Percentiles rank a stretch among this genome's conserved stretches.
These are phyloP conservation scores for Peromyscus polionotus DNA, from an alignment of 2,113 vertebrate genomes.

Conservation along the genomic window DNA sequence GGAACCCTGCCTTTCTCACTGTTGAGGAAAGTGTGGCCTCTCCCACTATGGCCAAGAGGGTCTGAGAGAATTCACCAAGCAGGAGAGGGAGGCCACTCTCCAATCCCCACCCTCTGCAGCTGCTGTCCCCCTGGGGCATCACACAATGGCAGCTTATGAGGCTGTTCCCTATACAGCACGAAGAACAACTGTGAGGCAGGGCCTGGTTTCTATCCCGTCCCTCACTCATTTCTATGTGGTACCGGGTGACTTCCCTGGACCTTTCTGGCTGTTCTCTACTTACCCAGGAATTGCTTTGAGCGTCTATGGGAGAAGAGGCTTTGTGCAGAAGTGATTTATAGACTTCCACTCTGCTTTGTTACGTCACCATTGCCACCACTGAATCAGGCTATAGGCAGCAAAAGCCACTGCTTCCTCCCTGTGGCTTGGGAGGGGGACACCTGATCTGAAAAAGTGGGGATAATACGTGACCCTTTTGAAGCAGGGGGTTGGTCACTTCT, in stretches of 20 bases:
- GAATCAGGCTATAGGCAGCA: not conserved
- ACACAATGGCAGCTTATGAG: not conserved
- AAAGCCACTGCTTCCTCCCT: not conserved
- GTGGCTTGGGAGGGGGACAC: not conserved
- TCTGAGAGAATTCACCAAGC: not conserved
- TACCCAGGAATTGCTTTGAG: not conserved
- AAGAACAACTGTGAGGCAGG: not conserved
- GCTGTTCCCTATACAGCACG: not conserved
- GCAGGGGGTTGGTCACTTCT: not conserved
- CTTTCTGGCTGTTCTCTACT: conserved; percentile 30
- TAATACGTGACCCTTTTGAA: not conserved
- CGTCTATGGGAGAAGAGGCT: not conserved
- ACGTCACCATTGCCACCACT: not conserved
- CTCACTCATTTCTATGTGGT: not conserved
- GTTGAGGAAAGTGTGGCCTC: not conserved
- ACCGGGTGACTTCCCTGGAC: not conserved
- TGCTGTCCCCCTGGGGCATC: no score
- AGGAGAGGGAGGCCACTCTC: not conserved
- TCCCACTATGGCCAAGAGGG: not conserved
- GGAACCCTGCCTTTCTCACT: not conserved
- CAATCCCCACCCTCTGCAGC: not conserved
- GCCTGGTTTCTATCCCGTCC: not conserved
- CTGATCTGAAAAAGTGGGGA: conserved; percentile 33
- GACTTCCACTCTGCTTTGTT: not conserved
- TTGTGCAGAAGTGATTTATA: not conserved